Evolutionary conservation across 1,140 invertebrate species (phyloP).

Genomic region (Proctacanthus coquilletti): DNA sequence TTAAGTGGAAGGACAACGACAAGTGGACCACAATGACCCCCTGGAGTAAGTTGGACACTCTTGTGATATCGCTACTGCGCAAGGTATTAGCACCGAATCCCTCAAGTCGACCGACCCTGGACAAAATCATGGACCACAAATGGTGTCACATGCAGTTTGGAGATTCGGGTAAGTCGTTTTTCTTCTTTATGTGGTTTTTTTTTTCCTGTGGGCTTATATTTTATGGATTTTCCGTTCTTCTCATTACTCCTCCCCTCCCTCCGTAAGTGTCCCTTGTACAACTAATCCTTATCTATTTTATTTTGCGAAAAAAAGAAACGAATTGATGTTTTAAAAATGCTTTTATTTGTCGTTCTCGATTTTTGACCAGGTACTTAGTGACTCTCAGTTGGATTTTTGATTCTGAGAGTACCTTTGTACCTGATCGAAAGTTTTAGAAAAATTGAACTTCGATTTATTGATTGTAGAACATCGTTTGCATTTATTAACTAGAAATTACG

Average conservation of each 20-base stretch:
- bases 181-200: too few species aligned
- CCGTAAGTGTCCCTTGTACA: too few species aligned
- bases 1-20: constrained; percentile 54
- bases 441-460: too few species aligned
- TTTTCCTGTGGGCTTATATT: too few species aligned
- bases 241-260: too few species aligned
- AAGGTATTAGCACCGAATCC: constrained; percentile 55
- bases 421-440: constrained; percentile 18
- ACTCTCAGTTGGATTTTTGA: constrained; percentile 46
- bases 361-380: constrained; percentile 63
- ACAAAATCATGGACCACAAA: constrained; percentile 55
- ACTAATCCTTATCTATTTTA: not conserved
- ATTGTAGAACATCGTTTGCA: too few species aligned
- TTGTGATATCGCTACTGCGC: constrained; percentile 54
- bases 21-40: constrained; percentile 46
- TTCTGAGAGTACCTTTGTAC: constrained; percentile 37
- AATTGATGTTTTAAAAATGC: not conserved
- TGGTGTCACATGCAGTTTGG: constrained; percentile 54
- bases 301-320: not conserved
- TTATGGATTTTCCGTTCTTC: too few species aligned
- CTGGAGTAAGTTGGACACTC: constrained; percentile 69
- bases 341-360: not conserved
- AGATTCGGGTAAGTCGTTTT: constrained; percentile 33
- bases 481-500: too few species aligned
- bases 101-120: constrained; percentile 43